Percentiles rank a stretch among this genome's conserved stretches.
Conservation (phyloP, 2,797 vertebrate genomes). For the Silurus lanzhouensis region DNA sequence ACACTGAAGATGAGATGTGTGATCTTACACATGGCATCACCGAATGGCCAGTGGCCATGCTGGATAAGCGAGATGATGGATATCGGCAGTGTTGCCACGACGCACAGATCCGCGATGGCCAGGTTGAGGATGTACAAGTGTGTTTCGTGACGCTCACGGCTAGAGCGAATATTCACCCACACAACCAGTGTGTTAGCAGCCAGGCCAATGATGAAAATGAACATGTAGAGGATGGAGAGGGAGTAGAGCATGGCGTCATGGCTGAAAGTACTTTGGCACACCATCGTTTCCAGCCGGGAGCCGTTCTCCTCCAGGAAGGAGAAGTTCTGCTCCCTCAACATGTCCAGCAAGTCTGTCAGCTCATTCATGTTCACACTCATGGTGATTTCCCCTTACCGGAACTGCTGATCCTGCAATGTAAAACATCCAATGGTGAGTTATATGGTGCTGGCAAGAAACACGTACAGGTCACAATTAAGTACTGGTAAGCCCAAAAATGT, state of each 20-base stretch:
- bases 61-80: conserved; percentile 86
- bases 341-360: conserved; percentile 75
- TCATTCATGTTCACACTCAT: conserved; percentile 78
- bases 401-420: conserved; percentile 46
- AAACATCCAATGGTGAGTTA: conserved; percentile 35
- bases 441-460: neutral
- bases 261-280: conserved; percentile 74
- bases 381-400: conserved; percentile 19
- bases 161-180: conserved; percentile 84
- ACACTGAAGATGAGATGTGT: conserved; percentile 88
- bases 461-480: conserved; percentile 25
- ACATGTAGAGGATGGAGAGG: conserved; percentile 83
- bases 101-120: conserved; percentile 85
- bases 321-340: conserved; percentile 80
- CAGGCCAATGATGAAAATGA: conserved; percentile 87
- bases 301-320: conserved; percentile 71
- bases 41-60: conserved; percentile 87
- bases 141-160: conserved; percentile 81
- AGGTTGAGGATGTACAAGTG: conserved; percentile 90
- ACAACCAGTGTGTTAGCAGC: conserved; percentile 85
- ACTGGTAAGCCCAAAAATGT: conserved; percentile 38
- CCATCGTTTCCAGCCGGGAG: conserved; percentile 79
- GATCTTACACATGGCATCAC: conserved; percentile 83
- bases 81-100: conserved; percentile 85
- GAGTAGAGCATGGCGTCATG: conserved; percentile 77